A percentile compares a stretch with the other conserved stretches of the same genome.
These are phyloP conservation scores for Bellardia bayeri DNA, from an alignment of 2,888 invertebrate genomes.

Conservation along the genomic window DNA sequence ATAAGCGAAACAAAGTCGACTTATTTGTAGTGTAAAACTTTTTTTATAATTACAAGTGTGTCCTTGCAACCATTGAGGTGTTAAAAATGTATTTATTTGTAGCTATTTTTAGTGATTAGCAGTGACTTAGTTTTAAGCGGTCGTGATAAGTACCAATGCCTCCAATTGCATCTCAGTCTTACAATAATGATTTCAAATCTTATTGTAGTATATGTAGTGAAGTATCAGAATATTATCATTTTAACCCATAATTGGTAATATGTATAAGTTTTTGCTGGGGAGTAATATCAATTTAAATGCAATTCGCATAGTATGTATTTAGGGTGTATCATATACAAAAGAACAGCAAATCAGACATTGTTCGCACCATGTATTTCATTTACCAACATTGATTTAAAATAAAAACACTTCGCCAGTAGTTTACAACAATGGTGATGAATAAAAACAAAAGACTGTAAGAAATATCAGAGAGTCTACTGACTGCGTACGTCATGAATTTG, in stretches of 20 bases:
- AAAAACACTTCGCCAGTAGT: constrained; percentile 19
- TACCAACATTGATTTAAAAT: constrained; percentile 9
- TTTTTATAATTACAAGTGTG: too few species aligned
- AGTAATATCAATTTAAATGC: neutral
- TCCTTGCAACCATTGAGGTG: too few species aligned
- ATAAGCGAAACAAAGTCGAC: constrained; percentile 34
- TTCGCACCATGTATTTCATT: constrained; percentile 53
- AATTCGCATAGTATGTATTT: neutral
- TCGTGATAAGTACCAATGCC: too few species aligned
- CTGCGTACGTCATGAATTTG: constrained; percentile 47
- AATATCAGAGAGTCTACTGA: constrained; percentile 40
- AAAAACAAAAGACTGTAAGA: constrained; percentile 61
- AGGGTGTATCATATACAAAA: constrained; percentile 13
- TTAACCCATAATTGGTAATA: too few species aligned
- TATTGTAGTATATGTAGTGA: too few species aligned
- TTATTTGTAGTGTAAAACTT: neutral
- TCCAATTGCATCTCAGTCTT: too few species aligned
- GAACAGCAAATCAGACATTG: constrained; percentile 29
- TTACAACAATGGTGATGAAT: constrained; percentile 52
- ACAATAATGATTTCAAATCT: too few species aligned
- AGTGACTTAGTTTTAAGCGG: too few species aligned
- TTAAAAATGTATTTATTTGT: too few species aligned
- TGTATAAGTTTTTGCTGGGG: too few species aligned
- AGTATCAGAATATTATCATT: too few species aligned
- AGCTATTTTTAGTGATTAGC: too few species aligned